A percentile compares a stretch with the other conserved stretches of the same genome.
Conservation (phyloP, 2,888 invertebrate genomes). For the Acronicta leporina region DNA sequence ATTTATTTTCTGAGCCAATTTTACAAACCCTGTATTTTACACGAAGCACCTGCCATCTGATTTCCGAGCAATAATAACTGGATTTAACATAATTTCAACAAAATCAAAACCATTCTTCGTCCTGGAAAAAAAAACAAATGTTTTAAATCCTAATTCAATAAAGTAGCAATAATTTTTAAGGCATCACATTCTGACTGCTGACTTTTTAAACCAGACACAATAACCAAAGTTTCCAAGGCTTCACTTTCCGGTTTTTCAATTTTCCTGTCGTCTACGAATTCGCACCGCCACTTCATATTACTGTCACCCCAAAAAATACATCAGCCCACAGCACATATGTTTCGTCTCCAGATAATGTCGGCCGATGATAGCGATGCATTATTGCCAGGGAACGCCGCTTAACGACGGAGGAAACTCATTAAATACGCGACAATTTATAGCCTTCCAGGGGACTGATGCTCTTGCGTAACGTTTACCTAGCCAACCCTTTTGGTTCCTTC, state of each 20-base stretch:
- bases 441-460: conserved; percentile 68
- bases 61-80: too few relatives aligned
- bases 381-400: conserved; percentile 78
- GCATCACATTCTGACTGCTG: too few relatives aligned
- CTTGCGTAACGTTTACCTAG: conserved; percentile 45
- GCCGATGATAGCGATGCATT: conserved; percentile 82
- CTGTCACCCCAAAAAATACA: conserved; percentile 42
- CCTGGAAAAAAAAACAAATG: too few relatives aligned
- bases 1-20: too few relatives aligned
- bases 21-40: too few relatives aligned
- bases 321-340: conserved; percentile 70
- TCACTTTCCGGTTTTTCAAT: background rate
- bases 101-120: too few relatives aligned
- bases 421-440: conserved; percentile 83
- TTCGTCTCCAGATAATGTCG: conserved; percentile 75
- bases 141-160: too few relatives aligned
- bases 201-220: too few relatives aligned
- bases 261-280: conserved; percentile 27
- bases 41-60: too few relatives aligned
- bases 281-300: conserved; percentile 37
- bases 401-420: conserved; percentile 86
- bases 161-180: too few relatives aligned
- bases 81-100: too few relatives aligned
- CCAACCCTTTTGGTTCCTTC: conserved; percentile 47
- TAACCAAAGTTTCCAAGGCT: too few relatives aligned